Conservation (phyloP, 2,113 vertebrate species). For the Toxotes jaculatrix region DNA sequence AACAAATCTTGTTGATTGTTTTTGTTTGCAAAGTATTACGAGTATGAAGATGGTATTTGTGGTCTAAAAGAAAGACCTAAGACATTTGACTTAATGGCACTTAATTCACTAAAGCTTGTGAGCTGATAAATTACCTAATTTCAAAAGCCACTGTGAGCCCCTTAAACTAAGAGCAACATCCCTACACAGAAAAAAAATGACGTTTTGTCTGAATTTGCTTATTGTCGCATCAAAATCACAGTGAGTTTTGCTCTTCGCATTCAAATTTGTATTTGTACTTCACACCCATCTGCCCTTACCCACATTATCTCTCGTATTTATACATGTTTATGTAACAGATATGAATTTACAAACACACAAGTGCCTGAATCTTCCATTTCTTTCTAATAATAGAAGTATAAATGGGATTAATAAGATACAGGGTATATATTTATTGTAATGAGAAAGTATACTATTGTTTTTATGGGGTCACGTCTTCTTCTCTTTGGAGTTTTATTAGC, state of each 20-base stretch:
- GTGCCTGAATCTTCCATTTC: not conserved
- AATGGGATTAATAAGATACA: not conserved
- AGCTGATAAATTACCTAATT: not conserved
- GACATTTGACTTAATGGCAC: not conserved
- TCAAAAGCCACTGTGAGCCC: not conserved
- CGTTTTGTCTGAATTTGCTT: not conserved
- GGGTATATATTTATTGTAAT: not conserved
- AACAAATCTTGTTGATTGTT: conserved; percentile 37
- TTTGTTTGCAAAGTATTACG: conserved; percentile 36
- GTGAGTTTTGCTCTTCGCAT: not conserved
- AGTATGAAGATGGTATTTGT: not conserved
- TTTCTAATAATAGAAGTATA: not conserved
- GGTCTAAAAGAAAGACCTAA: not conserved
- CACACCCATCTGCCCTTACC: too few species aligned
- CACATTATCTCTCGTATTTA: not conserved
- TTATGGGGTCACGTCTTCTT: not conserved
- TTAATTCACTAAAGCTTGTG: not conserved
- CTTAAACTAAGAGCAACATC: not conserved
- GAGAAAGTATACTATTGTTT: not conserved
- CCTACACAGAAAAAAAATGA: not conserved
- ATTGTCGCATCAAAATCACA: not conserved
- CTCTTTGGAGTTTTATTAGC: conserved; percentile 2
- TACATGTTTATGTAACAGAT: not conserved
- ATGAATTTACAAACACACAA: not conserved
- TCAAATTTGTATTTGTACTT: not conserved